These are phyloP conservation scores for Montipora capricornis DNA, from an alignment of 64 coral and sea anemone genomes.

Conservation along the genomic window DNA sequence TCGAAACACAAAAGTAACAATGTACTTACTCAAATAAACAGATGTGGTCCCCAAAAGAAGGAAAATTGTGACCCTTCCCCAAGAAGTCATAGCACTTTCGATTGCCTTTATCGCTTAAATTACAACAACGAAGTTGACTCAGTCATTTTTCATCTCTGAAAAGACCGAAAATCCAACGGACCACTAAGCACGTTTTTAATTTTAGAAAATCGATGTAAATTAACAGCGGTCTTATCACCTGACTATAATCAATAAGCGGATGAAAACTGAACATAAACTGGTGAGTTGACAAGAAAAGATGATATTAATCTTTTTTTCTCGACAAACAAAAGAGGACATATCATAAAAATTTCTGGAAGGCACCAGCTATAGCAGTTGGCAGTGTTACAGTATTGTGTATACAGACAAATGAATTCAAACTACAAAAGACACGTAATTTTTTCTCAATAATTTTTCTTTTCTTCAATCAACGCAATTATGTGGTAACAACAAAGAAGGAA, in stretches of 20 bases:
- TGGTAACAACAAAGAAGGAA: too few relatives aligned
- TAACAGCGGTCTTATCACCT: background rate
- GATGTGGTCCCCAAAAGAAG: background rate
- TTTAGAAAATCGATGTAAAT: background rate
- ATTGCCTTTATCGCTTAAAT: background rate
- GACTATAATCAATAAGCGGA: background rate
- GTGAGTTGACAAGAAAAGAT: background rate
- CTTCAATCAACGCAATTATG: too few relatives aligned
- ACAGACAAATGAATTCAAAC: too few relatives aligned
- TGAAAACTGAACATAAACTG: slow-evolving; percentile 1
- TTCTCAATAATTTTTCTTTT: too few relatives aligned
- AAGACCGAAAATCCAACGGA: background rate
- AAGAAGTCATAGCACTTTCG: background rate
- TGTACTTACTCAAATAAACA: background rate
- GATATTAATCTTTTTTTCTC: background rate
- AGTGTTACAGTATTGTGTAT: background rate
- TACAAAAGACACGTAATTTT: too few relatives aligned
- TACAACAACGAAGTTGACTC: background rate
- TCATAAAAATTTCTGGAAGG: background rate
- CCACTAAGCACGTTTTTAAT: background rate
- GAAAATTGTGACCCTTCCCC: background rate
- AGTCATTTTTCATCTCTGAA: background rate
- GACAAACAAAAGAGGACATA: background rate
- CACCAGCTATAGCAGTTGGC: background rate
- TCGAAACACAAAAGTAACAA: background rate